Percentiles rank a stretch among this genome's conserved stretches.
Evolutionary conservation across 1,140 invertebrate genomes (phyloP).

Genomic region (Phymastichus coffea): DNA sequence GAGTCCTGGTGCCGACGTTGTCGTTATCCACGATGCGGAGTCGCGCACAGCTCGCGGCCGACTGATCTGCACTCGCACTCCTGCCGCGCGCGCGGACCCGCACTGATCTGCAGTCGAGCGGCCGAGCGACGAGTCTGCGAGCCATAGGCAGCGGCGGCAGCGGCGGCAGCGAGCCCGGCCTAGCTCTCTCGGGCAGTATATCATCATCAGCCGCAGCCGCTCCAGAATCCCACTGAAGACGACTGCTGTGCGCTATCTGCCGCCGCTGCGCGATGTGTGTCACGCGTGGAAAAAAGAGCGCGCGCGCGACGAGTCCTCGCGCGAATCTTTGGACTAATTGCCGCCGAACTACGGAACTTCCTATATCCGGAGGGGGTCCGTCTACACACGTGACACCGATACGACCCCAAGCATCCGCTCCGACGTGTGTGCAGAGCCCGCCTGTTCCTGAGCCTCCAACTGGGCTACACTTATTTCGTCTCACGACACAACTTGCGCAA

Average conservation of each 20-base stretch:
- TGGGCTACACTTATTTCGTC: too few relatives aligned
- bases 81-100: background rate
- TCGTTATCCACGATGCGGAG: slow-evolving; percentile 42
- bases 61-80: slow-evolving; percentile 36
- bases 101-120: too few relatives aligned
- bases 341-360: too few relatives aligned
- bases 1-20: too few relatives aligned
- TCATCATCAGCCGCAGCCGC: slow-evolving; percentile 1
- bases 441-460: background rate
- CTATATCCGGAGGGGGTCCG: slow-evolving; percentile 17
- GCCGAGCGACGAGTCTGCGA: too few relatives aligned
- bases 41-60: slow-evolving; percentile 44
- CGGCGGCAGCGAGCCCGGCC: background rate
- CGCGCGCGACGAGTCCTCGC: background rate
- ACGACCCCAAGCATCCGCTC: slow-evolving; percentile 8
- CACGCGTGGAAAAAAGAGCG: background rate
- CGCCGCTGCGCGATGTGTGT: background rate
- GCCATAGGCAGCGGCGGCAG: too few relatives aligned
- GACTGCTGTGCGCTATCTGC: too few relatives aligned
- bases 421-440: background rate
- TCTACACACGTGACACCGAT: slow-evolving; percentile 23
- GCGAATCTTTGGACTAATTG: background rate
- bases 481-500: too few relatives aligned
- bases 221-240: too few relatives aligned
- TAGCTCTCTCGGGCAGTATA: background rate